Percentiles rank a stretch among this genome's conserved stretches.
Evolutionary conservation across 2,888 invertebrate species (phyloP).

Genomic region (Ryuthela nishihirai): DNA sequence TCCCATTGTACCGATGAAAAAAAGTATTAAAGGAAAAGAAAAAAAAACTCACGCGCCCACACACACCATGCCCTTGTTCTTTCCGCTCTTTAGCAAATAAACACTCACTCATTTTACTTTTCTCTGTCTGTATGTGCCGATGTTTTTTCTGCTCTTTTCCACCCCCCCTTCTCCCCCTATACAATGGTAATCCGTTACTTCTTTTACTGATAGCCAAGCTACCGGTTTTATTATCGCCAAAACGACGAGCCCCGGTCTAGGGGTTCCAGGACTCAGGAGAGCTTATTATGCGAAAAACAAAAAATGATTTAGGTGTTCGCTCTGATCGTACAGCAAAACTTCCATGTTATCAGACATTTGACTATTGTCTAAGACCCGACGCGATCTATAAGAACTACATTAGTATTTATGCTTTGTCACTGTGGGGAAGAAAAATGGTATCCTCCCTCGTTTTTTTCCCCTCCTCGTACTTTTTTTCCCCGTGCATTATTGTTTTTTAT

Average conservation of each 20-base stretch:
- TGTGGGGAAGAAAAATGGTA: constrained; percentile 27
- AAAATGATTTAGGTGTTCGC: constrained; percentile 33
- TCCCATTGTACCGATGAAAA: constrained; percentile 33
- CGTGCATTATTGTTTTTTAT: constrained; percentile 2
- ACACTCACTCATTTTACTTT: too few species aligned
- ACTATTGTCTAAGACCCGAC: constrained; percentile 23
- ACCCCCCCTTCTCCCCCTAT: too few species aligned
- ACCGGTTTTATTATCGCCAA: constrained; percentile 12
- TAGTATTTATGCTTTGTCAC: constrained; percentile 37
- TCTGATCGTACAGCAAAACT: too few species aligned
- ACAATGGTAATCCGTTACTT: constrained; percentile 27
- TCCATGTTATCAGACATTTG: constrained; percentile 20
- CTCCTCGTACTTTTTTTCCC: constrained; percentile 8
- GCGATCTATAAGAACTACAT: constrained; percentile 31
- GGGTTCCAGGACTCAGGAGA: constrained; percentile 25
- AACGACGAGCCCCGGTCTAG: constrained; percentile 7
- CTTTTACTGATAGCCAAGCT: constrained; percentile 11
- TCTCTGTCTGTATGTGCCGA: constrained; percentile 4
- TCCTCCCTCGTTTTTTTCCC: constrained; percentile 22
- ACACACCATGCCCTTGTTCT: constrained; percentile 19
- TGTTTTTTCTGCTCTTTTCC: constrained; percentile 33
- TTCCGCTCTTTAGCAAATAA: constrained; percentile 36
- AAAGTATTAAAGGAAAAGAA: constrained; percentile 24
- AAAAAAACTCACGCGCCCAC: constrained; percentile 5
- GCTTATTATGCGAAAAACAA: constrained; percentile 35